These are phyloP conservation scores for Lasioglossum vierecki DNA, from an alignment of 2,888 invertebrate species.

Conservation along the genomic window DNA sequence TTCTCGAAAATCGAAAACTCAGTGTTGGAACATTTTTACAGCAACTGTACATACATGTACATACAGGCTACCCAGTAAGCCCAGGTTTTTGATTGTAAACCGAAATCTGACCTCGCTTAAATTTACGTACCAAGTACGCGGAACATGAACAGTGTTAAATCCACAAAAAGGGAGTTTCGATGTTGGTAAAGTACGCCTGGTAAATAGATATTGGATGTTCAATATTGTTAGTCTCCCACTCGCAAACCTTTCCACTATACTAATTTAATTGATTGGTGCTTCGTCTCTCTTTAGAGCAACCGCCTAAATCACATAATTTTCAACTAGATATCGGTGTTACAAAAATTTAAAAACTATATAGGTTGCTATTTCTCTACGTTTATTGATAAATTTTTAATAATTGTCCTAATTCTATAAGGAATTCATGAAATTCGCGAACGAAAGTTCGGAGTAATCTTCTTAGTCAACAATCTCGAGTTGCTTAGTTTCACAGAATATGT, in stretches of 20 bases:
- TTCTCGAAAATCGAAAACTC: too few relatives aligned
- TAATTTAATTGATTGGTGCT: not conserved
- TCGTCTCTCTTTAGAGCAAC: not conserved
- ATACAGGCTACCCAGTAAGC: not conserved
- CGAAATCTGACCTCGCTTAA: slow-evolving; percentile 1
- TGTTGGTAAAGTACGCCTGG: not conserved
- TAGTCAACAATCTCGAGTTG: too few relatives aligned
- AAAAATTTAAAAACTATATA: not conserved
- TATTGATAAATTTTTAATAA: not conserved
- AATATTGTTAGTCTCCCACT: not conserved
- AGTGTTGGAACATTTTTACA: too few relatives aligned
- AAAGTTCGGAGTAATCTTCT: too few relatives aligned
- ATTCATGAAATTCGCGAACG: too few relatives aligned
- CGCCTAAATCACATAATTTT: not conserved
- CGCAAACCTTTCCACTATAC: not conserved
- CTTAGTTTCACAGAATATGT: too few relatives aligned
- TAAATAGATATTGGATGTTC: not conserved
- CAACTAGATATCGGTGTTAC: not conserved
- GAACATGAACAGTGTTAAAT: not conserved
- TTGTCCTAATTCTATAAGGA: not conserved
- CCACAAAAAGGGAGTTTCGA: not conserved
- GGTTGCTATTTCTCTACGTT: not conserved
- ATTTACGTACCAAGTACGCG: not conserved
- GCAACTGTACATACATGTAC: too few relatives aligned
- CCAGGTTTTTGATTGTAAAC: not conserved